phyloP scores from a whole-genome alignment of 2,888 invertebrate species.

The Ariolimax columbianus region DNA sequence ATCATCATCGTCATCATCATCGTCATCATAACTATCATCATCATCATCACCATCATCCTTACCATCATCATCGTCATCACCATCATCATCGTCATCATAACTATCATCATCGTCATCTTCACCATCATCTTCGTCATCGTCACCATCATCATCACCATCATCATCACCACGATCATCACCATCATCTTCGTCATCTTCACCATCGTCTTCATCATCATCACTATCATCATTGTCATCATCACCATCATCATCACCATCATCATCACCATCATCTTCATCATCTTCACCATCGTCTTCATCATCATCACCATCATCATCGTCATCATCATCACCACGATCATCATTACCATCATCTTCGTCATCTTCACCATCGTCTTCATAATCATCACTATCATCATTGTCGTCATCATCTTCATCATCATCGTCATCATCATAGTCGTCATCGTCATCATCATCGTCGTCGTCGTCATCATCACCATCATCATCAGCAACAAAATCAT shows the following conservation, averaged over 20 bases:
- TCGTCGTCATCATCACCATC: conserved; percentile 42
- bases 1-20: conserved; percentile 41
- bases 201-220: conserved; percentile 11
- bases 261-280: conserved; percentile 44
- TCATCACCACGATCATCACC: background rate
- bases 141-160: no score
- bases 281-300: conserved; percentile 41
- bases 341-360: background rate
- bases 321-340: background rate
- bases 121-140: no score
- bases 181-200: background rate
- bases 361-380: background rate
- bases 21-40: conserved; percentile 45
- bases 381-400: background rate
- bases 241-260: conserved; percentile 41
- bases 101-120: no score
- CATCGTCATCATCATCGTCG: conserved; percentile 42
- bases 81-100: background rate
- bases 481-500: conserved; percentile 41
- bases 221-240: conserved; percentile 28
- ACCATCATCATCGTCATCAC: background rate
- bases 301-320: conserved; percentile 43
- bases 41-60: conserved; percentile 7
- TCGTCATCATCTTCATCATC: conserved; percentile 31
- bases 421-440: conserved; percentile 38